Percentiles rank a stretch among this genome's conserved stretches.
Evolutionary conservation across 2,888 invertebrate genomes (phyloP).

Genomic region (Lasius fuliginosus): DNA sequence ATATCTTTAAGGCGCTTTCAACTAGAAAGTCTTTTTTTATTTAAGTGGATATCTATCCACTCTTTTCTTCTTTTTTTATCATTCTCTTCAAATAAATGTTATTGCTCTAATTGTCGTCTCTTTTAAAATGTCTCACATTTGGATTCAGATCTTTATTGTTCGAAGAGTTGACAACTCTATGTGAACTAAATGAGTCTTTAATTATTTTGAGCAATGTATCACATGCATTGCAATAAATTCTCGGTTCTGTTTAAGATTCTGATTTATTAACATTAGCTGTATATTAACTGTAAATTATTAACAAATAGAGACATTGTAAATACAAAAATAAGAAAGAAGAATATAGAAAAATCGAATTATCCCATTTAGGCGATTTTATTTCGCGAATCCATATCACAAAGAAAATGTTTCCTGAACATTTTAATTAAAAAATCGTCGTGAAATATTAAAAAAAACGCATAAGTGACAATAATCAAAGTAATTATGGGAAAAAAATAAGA

Average conservation of each 20-base stretch:
- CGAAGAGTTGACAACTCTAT: not conserved
- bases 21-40: not conserved
- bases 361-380: slow-evolving; percentile 38
- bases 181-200: not conserved
- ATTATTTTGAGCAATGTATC: slow-evolving; percentile 7
- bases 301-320: slow-evolving; percentile 61
- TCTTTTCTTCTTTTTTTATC: not conserved
- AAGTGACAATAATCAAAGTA: not conserved
- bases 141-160: slow-evolving; percentile 2
- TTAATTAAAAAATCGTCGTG: not conserved
- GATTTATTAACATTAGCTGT: slow-evolving; percentile 35
- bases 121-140: not conserved
- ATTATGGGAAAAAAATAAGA: not conserved
- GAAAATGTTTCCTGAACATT: not conserved
- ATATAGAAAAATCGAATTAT: slow-evolving; percentile 59
- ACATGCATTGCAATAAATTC: slow-evolving; percentile 8
- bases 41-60: not conserved
- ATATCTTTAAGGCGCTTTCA: not conserved
- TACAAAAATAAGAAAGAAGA: slow-evolving; percentile 40
- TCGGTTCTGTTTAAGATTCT: slow-evolving; percentile 57
- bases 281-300: slow-evolving; percentile 36
- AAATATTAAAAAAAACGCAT: not conserved
- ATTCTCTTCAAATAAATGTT: not conserved
- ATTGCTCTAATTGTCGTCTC: not conserved
- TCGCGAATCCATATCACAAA: not conserved